These are phyloP conservation scores for Chloroclysta siterata DNA, from an alignment of 2,888 invertebrate species.

Conservation along the genomic window DNA sequence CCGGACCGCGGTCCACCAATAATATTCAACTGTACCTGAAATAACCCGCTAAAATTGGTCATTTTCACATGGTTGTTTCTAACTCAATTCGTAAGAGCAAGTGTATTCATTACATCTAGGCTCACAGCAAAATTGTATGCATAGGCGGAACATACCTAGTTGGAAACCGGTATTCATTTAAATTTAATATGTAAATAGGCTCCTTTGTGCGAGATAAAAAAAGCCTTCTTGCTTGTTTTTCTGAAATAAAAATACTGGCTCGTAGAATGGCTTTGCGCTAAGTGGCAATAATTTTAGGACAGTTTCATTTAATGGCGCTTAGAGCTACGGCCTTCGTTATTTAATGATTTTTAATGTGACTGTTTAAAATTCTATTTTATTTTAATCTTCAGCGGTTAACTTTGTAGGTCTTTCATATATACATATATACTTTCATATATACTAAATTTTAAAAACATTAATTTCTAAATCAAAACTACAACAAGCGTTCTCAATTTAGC, in stretches of 20 bases:
- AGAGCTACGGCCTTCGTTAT: constrained; percentile 51
- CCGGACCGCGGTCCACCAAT: constrained; percentile 18
- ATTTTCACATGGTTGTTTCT: constrained; percentile 29
- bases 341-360: constrained; percentile 56
- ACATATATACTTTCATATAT: too few relatives aligned
- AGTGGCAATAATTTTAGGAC: constrained; percentile 58
- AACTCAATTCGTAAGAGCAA: constrained; percentile 30
- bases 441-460: too few relatives aligned
- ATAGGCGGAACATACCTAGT: constrained; percentile 17
- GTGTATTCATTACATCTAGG: constrained; percentile 38
- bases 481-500: constrained; percentile 18
- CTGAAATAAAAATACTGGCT: constrained; percentile 46
- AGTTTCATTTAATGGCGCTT: constrained; percentile 60
- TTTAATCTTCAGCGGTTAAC: background rate
- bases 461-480: constrained; percentile 8
- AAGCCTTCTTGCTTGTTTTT: constrained; percentile 37
- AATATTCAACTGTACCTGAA: constrained; percentile 32
- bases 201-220: constrained; percentile 34
- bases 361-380: constrained; percentile 14
- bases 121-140: constrained; percentile 26
- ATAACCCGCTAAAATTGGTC: constrained; percentile 36
- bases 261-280: constrained; percentile 54
- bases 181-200: constrained; percentile 32
- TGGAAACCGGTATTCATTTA: constrained; percentile 26
- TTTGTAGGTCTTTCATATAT: background rate